Base-by-base conservation (phyloP, 2,113 vertebrate species). In the Desmodus rotundus region DNA sequence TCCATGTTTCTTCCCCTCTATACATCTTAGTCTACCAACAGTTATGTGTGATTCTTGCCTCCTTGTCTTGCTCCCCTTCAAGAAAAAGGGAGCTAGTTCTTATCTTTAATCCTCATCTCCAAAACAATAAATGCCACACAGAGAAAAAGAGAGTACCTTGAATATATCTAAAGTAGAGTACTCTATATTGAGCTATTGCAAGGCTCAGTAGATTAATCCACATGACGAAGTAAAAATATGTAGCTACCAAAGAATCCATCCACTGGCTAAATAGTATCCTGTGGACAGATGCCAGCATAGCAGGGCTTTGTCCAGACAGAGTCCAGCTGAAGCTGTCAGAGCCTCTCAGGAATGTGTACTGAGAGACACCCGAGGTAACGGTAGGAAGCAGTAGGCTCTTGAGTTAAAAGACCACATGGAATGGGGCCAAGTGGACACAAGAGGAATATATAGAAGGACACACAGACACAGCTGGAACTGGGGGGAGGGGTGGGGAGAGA, bases 11-110 rank as follows among this genome's bases (percentile, higher is more conserved):
- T 56, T 65, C 31, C 20, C 8, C 5, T 17, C 11, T 43, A 41
- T 41, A 86, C 91, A 36, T 56, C 12, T 67, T 91, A 91, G 28
- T 52, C 12, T 76, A 52, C 10, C 41, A 52, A 70, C 87, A 70
- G 54, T 5, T 65, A 43, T 11, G 22, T 43, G 33, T 31, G 7
- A 43, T 54, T 70, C 72, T 87, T 84, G 43, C 36, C 68, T 52
- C 16, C 36, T 78, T 84, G 41, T 76, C 33, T 45, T 54, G 13
- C 33, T 19, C 8, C 52, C 22, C 7, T 61, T 22, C 10, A 56
- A 50, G 15, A 45, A 63, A 74, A 16, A 47, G 26, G 0, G 28
- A 72, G 81, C 2, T 77, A 4, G 6, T 54, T 12, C 15, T 65
- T 74, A 20, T 43, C 33, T 91, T 43, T 77, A 50, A 85, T 47